Evolutionary conservation across 2,888 invertebrate genomes (phyloP).

Genomic region (Fragum fragum): DNA sequence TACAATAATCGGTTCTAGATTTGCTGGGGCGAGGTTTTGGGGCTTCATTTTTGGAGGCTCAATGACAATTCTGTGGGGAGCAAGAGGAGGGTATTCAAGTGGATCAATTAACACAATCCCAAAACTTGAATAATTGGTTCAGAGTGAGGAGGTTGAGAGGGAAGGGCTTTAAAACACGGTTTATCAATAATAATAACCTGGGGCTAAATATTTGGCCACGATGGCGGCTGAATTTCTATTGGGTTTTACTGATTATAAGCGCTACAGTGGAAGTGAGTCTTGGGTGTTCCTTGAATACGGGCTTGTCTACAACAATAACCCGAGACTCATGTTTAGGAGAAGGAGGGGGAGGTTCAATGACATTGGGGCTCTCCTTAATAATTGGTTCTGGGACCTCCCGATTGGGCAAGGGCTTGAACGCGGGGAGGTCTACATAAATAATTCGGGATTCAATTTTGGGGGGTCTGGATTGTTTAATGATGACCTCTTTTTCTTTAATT

Average conservation of each 20-base stretch:
- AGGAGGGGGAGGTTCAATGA: constrained; percentile 48
- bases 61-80: constrained; percentile 51
- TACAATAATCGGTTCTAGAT: constrained; percentile 55
- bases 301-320: constrained; percentile 54
- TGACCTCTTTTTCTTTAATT: constrained; percentile 54
- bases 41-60: constrained; percentile 56
- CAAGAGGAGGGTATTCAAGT: constrained; percentile 47
- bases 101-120: constrained; percentile 36
- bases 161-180: constrained; percentile 32
- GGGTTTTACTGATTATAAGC: constrained; percentile 46
- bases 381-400: constrained; percentile 48
- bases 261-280: constrained; percentile 37
- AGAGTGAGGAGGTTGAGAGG: constrained; percentile 45
- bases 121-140: constrained; percentile 48
- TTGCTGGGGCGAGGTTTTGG: constrained; percentile 44
- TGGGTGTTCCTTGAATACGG: constrained; percentile 44
- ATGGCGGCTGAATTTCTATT: constrained; percentile 44
- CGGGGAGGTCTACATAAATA: constrained; percentile 59
- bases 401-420: constrained; percentile 46
- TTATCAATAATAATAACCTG: constrained; percentile 56
- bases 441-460: constrained; percentile 51
- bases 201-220: constrained; percentile 39
- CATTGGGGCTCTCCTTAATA: constrained; percentile 39
- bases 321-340: constrained; percentile 48
- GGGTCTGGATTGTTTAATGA: constrained; percentile 43